Base-by-base conservation (phyloP, 35 echinoderm and acorn worm genomes). In the Acanthaster planci region DNA sequence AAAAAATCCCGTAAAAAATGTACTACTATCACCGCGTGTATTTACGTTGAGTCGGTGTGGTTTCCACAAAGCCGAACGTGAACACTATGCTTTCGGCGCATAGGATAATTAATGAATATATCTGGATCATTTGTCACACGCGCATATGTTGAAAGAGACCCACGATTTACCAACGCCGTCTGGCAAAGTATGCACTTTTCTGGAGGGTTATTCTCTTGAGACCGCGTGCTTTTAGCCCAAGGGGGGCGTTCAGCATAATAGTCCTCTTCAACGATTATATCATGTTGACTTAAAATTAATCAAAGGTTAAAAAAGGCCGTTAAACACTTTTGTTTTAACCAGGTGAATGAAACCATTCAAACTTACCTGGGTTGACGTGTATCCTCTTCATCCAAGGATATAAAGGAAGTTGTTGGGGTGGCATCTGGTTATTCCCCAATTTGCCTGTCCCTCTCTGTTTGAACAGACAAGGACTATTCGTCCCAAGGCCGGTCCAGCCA, bases 351-450 rank as follows among this genome's bases (percentile, higher is more conserved):
- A 4, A 12, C 12, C 12, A 6, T 47, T 47, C 12, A 10, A 58
- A 83, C 81, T 32, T 32, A 83, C 81, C 81, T 10, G 81, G 81
- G 21, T 83, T 83, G 14, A 83, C 81, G 38, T 83, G 81, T 51
- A 83, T 83, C 27, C 81, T 14, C 31, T 83, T 83, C 81, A 83
- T 83, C 81, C 81, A 83, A 6, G 81, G 81, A 23, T 83, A 83
- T 32, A 83, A n/a, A 0, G 81, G 81, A 37, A 83, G 21, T 53
- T 83, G 81, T 1, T 83, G 81, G 38, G 81, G 27, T 8, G 81
- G 81, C 81, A 83, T 36, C 7, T 53, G 81, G 19, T 53, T 59
- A 39, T 57, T 53, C 26, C 53, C 21, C 21, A 58, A 31, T 59
- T 35, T 51, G 22, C 52, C 81, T 38, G 51, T 37, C 18, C 38